These are phyloP conservation scores for Datnioides undecimradiatus DNA, from an alignment of 2,113 vertebrate species.

Conservation along the genomic window DNA sequence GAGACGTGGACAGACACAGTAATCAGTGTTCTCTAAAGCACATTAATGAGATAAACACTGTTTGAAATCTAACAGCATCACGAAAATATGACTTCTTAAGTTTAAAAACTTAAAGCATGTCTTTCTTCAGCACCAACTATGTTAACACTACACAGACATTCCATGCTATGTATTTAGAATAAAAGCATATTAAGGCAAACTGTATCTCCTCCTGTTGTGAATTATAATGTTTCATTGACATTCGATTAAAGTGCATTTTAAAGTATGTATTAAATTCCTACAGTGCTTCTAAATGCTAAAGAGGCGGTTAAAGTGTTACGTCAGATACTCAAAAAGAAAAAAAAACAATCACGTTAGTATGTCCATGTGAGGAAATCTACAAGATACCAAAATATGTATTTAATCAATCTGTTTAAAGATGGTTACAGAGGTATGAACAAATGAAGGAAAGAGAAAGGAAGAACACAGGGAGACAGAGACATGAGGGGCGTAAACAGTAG, in stretches of 20 bases:
- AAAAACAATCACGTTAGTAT: neutral
- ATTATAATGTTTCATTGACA: too few relatives aligned
- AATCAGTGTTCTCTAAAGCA: constrained; percentile 24
- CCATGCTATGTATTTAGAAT: too few relatives aligned
- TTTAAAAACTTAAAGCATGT: neutral
- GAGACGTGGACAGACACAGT: neutral
- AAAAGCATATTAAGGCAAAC: neutral
- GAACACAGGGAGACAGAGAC: neutral
- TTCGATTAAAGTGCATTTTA: neutral
- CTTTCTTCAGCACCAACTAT: neutral
- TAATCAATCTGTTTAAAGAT: neutral
- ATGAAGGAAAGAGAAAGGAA: neutral
- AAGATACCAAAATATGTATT: neutral
- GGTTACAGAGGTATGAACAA: neutral
- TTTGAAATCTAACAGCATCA: neutral
- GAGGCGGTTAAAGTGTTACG: neutral
- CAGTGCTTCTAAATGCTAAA: neutral
- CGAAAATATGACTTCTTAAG: neutral
- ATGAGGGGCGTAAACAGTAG: neutral
- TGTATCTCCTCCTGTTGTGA: neutral
- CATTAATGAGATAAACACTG: neutral
- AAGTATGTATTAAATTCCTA: neutral
- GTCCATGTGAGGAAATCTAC: neutral
- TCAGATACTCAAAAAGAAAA: neutral
- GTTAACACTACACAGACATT: neutral